phyloP scores from a whole-genome alignment of 2,797 vertebrate genomes.

The Sibirionetta formosa region DNA sequence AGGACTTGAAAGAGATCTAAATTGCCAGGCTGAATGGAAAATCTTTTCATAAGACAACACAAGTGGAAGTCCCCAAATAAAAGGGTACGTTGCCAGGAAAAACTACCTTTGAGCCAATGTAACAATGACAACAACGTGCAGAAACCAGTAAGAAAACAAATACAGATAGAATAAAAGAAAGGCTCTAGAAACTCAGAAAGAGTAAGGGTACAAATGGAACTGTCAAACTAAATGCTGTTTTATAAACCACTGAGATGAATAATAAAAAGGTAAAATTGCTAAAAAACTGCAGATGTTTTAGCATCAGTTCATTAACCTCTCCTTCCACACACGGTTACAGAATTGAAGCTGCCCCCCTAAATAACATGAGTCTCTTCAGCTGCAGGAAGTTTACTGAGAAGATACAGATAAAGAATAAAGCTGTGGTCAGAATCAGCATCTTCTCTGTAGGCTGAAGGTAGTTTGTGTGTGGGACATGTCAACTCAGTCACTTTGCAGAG shows the following conservation, averaged over 20 bases:
- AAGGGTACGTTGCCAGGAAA: conserved; percentile 48
- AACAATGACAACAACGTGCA: conserved; percentile 30
- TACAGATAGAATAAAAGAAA: background rate
- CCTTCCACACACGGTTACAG: background rate
- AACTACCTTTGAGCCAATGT: conserved; percentile 56
- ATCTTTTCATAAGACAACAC: conserved; percentile 18
- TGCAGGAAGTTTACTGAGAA: background rate
- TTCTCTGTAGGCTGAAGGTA: background rate
- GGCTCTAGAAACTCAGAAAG: background rate
- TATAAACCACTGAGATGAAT: background rate
- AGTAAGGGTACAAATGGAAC: background rate
- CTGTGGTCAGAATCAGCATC: background rate
- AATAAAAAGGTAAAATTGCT: background rate
- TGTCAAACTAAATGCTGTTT: background rate
- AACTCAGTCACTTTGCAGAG: background rate
- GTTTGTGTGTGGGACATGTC: background rate
- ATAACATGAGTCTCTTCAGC: background rate
- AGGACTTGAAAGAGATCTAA: background rate
- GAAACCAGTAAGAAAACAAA: conserved; percentile 29
- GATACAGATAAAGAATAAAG: background rate
- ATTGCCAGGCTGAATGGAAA: conserved; percentile 26
- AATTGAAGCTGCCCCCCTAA: background rate
- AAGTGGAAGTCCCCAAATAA: conserved; percentile 17
- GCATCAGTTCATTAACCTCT: background rate
- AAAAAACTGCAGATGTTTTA: background rate